Percentiles rank a stretch among this genome's conserved stretches.
These are phyloP conservation scores for Albula glossodonta DNA, from an alignment of 2,113 vertebrate species.

Conservation along the genomic window DNA sequence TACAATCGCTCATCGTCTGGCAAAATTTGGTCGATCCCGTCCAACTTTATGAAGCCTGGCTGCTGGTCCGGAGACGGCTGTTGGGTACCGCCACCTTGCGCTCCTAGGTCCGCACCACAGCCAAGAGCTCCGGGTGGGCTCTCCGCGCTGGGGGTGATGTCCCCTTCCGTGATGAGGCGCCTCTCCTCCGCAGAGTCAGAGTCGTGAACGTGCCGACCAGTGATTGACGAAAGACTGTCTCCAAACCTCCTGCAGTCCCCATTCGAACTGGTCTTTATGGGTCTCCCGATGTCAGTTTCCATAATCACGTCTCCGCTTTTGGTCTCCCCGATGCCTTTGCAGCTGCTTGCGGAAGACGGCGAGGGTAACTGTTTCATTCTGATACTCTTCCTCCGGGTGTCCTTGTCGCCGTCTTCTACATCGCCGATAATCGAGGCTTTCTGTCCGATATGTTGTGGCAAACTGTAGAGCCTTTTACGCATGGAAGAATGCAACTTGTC, in stretches of 20 bases:
- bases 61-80: conserved; percentile 66
- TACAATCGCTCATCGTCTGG: conserved; percentile 86
- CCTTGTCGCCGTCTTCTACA: conserved; percentile 79
- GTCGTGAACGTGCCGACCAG: conserved; percentile 77
- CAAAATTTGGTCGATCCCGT: conserved; percentile 82
- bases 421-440: conserved; percentile 83
- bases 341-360: conserved; percentile 69
- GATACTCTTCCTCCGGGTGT: conserved; percentile 89
- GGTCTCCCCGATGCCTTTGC: conserved; percentile 65
- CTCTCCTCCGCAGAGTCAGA: conserved; percentile 84
- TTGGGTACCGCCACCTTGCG: conserved; percentile 45
- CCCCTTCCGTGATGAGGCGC: conserved; percentile 84
- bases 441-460: conserved; percentile 90
- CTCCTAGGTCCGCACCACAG: conserved; percentile 67
- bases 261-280: conserved; percentile 85
- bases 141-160: conserved; percentile 65
- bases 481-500: conserved; percentile 92
- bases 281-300: conserved; percentile 73
- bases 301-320: conserved; percentile 60
- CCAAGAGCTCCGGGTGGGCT: conserved; percentile 73
- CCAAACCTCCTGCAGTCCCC: conserved; percentile 92
- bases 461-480: conserved; percentile 95
- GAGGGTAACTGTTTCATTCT: conserved; percentile 84
- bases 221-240: conserved; percentile 89
- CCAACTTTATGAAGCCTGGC: conserved; percentile 84